Conservation (phyloP, 2,113 vertebrate genomes). For the Galemys pyrenaicus region DNA sequence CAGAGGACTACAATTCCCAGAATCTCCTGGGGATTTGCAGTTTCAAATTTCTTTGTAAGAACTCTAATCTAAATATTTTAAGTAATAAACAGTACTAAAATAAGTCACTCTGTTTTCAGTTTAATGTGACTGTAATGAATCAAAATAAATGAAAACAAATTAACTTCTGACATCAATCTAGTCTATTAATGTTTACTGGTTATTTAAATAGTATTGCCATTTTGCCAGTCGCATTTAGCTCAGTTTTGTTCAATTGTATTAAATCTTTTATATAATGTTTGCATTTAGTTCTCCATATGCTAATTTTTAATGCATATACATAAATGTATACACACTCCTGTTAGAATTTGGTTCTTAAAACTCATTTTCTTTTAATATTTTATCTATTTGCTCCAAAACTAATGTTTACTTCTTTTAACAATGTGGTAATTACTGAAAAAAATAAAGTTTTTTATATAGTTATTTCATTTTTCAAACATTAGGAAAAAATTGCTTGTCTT, state of each 20-base stretch:
- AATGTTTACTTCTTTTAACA: not conserved
- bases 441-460: slow-evolving; percentile 2
- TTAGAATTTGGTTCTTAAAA: slow-evolving; percentile 33
- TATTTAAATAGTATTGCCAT: not conserved
- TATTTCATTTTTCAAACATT: slow-evolving; percentile 19
- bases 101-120: not conserved
- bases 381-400: not conserved
- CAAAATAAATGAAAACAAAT: slow-evolving; percentile 15
- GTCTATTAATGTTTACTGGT: not conserved
- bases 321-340: not conserved
- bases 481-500: not conserved
- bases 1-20: not conserved
- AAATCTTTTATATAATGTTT: not conserved
- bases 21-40: not conserved
- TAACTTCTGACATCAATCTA: not conserved
- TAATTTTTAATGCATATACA: not conserved
- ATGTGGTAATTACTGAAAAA: not conserved
- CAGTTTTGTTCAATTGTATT: slow-evolving; percentile 13
- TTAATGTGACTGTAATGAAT: slow-evolving; percentile 11
- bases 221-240: not conserved
- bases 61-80: not conserved
- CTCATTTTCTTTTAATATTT: slow-evolving; percentile 7
- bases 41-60: slow-evolving; percentile 36
- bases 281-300: not conserved
- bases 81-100: not conserved